Percentiles rank a stretch among this genome's conserved stretches.
phyloP scores from a whole-genome alignment of 2,113 vertebrate species.

The Lycocorax pyrrhopterus region DNA sequence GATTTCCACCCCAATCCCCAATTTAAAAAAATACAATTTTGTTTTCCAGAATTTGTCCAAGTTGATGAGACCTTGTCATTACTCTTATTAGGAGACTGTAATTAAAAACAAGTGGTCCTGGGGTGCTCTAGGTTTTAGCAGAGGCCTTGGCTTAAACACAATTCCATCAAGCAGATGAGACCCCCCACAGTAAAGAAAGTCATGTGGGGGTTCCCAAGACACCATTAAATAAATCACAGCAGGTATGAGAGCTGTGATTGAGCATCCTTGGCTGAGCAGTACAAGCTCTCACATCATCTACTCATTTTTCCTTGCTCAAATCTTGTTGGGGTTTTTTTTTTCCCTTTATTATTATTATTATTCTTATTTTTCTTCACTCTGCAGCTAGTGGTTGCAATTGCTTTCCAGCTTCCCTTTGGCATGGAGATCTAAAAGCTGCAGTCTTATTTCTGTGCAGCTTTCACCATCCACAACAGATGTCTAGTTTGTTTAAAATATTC shows the following conservation, averaged over 20 bases:
- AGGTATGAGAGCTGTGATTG: neutral
- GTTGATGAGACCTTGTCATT: neutral
- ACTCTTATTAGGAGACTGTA: neutral
- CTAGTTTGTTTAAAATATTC: constrained; percentile 58
- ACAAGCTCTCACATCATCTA: neutral
- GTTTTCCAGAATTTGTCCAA: neutral
- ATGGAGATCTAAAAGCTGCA: neutral
- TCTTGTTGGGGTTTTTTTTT: neutral
- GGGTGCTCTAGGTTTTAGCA: neutral
- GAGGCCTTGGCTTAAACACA: neutral
- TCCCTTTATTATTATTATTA: neutral
- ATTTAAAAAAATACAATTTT: neutral
- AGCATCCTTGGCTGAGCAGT: neutral
- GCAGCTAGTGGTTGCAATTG: neutral
- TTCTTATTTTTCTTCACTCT: neutral
- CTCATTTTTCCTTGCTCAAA: neutral
- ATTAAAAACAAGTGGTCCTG: neutral
- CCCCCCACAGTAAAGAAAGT: neutral
- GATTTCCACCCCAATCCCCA: fast-evolving
- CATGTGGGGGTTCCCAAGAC: neutral
- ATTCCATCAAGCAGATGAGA: neutral
- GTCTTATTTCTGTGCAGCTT: constrained; percentile 34
- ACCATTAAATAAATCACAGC: neutral
- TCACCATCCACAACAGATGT: constrained; percentile 59
- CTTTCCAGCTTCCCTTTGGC: constrained; percentile 42